phyloP scores from a whole-genome alignment of 2,113 vertebrate species.

The Neotoma lepida region DNA sequence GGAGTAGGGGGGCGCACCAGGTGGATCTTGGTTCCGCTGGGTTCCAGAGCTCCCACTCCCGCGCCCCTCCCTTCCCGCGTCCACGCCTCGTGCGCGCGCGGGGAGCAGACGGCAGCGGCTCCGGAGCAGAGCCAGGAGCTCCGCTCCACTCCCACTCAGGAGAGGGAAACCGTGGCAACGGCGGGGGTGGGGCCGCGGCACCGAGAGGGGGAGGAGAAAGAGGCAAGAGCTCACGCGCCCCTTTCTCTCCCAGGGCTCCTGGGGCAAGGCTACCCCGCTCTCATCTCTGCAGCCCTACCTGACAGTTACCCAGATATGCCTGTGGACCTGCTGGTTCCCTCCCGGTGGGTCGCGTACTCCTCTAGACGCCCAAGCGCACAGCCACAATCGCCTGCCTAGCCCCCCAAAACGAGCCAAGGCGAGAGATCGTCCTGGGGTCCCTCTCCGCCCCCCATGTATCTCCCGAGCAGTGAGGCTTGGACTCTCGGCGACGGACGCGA shows the following conservation, averaged over 20 bases:
- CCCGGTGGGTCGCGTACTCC: not conserved
- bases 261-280: not conserved
- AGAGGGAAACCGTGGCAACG: conserved; percentile 81
- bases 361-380: not conserved
- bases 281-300: not conserved
- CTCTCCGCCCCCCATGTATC: not conserved
- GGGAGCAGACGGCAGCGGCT: conserved; percentile 75
- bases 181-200: conserved; percentile 71
- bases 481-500: not conserved
- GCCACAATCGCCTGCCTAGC: conserved; percentile 82
- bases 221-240: not conserved
- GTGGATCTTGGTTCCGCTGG: not conserved
- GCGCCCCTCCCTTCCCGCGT: conserved; percentile 49
- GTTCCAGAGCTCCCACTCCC: not conserved
- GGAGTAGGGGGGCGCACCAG: not conserved
- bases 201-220: conserved; percentile 51
- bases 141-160: conserved; percentile 79
- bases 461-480: not conserved
- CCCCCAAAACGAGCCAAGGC: not conserved
- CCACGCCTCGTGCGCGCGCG: conserved; percentile 64
- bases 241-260: not conserved
- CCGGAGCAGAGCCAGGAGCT: conserved; percentile 66
- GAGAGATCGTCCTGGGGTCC: not conserved
- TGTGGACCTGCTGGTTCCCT: not conserved
- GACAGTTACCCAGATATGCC: not conserved